Conservation (phyloP, 2,113 vertebrate genomes). For the Hirundichthys speculiger region DNA sequence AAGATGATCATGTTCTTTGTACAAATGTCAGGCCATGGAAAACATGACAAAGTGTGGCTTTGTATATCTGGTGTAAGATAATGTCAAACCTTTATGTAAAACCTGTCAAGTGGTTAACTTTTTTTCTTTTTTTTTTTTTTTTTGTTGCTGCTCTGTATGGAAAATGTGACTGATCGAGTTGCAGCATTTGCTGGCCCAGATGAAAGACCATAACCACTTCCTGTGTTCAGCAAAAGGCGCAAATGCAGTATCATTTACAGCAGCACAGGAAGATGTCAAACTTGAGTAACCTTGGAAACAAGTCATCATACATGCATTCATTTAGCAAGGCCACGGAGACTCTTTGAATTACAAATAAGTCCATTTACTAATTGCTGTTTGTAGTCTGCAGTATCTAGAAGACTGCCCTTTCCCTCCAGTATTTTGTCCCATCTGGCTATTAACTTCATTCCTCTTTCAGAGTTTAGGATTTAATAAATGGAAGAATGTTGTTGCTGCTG, state of each 20-base stretch:
- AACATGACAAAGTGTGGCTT: constrained; percentile 53
- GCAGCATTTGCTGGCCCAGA: constrained; percentile 52
- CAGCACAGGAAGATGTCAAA: constrained; percentile 31
- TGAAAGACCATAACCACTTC: constrained; percentile 75
- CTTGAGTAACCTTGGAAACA: constrained; percentile 58
- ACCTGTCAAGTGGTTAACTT: constrained; percentile 45
- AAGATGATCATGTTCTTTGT: constrained; percentile 11
- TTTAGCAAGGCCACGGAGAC: constrained; percentile 28
- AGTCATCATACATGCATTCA: constrained; percentile 49
- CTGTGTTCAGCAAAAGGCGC: constrained; percentile 63
- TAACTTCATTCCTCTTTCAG: constrained; percentile 27
- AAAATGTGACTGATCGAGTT: constrained; percentile 70
- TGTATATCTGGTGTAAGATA: constrained; percentile 55
- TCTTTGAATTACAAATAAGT: constrained; percentile 56
- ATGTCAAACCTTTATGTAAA: constrained; percentile 61
- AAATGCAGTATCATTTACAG: constrained; percentile 43
- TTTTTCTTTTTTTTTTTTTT: constrained; percentile 18
- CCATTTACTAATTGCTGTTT: constrained; percentile 52
- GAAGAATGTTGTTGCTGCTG: constrained; percentile 33
- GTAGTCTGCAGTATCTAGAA: constrained; percentile 49
- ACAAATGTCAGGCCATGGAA: constrained; percentile 72
- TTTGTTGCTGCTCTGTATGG: constrained; percentile 50
- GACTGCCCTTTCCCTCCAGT: constrained; percentile 14
- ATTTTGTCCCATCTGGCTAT: constrained; percentile 53
- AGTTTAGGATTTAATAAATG: constrained; percentile 40